Conservation (phyloP, 2,113 vertebrate species). For the Salvator merianae region DNA sequence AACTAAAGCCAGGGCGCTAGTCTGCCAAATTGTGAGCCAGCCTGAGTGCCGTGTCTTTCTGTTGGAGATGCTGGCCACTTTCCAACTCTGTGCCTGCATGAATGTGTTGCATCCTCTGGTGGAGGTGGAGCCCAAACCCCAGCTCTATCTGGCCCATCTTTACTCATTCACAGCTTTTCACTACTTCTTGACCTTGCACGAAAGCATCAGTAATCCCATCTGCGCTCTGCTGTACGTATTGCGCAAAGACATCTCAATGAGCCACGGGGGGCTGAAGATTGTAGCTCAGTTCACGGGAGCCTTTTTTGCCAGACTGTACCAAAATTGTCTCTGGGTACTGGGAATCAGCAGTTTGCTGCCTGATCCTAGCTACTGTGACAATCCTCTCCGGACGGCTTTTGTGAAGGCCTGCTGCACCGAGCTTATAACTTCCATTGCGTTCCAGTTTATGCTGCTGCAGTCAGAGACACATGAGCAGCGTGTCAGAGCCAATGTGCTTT, state of each 20-base stretch:
- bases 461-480: conserved; percentile 66
- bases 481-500: conserved; percentile 76
- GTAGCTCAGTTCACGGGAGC: conserved; percentile 79
- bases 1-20: background rate
- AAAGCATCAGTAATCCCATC: conserved; percentile 78
- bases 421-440: conserved; percentile 73
- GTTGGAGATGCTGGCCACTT: conserved; percentile 80
- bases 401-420: conserved; percentile 74
- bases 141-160: conserved; percentile 73
- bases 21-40: background rate
- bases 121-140: conserved; percentile 60
- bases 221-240: conserved; percentile 72
- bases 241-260: conserved; percentile 55
- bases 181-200: conserved; percentile 73
- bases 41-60: background rate
- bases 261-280: conserved; percentile 63
- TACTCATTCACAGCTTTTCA: conserved; percentile 80
- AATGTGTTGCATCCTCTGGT: conserved; percentile 79
- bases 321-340: conserved; percentile 70
- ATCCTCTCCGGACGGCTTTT: conserved; percentile 69
- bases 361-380: conserved; percentile 65
- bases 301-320: conserved; percentile 56
- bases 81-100: conserved; percentile 85
- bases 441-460: conserved; percentile 73
- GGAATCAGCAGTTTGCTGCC: conserved; percentile 72